Evolutionary conservation across 2,113 vertebrate genomes (phyloP).

Genomic region (Arizona elegans): DNA sequence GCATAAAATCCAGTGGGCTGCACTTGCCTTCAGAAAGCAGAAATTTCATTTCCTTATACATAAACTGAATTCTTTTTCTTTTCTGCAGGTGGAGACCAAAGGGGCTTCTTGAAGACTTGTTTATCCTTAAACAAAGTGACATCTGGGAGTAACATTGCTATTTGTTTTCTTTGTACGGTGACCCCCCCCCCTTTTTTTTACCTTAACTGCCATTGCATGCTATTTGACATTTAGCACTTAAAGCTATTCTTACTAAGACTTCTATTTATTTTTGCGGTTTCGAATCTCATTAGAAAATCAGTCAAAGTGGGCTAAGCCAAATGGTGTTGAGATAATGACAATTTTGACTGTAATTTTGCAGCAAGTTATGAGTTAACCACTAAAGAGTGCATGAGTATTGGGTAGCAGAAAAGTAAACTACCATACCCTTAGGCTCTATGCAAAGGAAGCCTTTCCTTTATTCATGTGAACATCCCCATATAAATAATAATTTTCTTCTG

Average conservation of each 20-base stretch:
- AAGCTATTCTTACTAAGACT: not conserved
- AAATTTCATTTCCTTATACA: not conserved
- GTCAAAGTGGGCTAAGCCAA: rapidly evolving
- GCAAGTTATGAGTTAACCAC: not conserved
- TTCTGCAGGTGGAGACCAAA: not conserved
- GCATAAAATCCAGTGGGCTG: not conserved
- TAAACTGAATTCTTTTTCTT: not conserved
- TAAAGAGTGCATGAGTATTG: not conserved
- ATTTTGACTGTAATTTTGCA: not conserved
- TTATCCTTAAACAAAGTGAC: not conserved
- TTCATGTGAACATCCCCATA: not conserved
- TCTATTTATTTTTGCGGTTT: not conserved
- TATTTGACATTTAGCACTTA: not conserved
- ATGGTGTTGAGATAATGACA: not conserved
- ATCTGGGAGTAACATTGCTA: not conserved
- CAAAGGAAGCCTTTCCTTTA: not conserved
- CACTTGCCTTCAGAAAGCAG: not conserved
- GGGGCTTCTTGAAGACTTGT: not conserved
- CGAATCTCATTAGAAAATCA: constrained; percentile 9
- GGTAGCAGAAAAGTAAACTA: not conserved
- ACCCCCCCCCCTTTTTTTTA: not conserved
- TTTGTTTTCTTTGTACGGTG: not conserved
- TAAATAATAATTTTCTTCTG: not conserved
- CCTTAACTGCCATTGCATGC: not conserved
- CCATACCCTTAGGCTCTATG: not conserved